Evolutionary conservation across 2,888 invertebrate species (phyloP), one percentile per base, ranked within the genome.

Genomic region (Agriopis leucophaearia): DNA sequence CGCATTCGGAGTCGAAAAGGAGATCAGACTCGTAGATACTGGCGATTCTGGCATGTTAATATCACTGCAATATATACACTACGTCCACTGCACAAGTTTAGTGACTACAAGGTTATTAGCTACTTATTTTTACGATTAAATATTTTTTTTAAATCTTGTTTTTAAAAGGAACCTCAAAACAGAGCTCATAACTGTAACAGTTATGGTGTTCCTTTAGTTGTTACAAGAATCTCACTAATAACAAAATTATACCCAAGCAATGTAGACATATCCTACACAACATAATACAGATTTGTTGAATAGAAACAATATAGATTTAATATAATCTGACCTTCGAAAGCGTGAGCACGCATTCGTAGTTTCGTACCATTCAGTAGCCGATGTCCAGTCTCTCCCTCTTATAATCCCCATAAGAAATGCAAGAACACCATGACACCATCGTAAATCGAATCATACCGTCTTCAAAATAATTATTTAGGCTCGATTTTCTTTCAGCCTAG

Each of bases 241-340:
- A 38, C 1, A 38, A 38, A 9, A 8, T 1, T 10, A 9, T 48
- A 48, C 9, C 9, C 13, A 12, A 2, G 18, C 48, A 7, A 10
- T 27, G 27, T 27, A 27, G 27, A 27, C 27, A 27, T 27, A 5
- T 27, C 4, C 27, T 27, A 27, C 5, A 16, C 15, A 47, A 48
- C 18, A 48, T 27, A 48, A 18, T 10, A 5, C 18, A 18, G 47
- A 8, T 15, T 16, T 8, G 13, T 42, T 7, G 7, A n/a, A n/a
- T n/a, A 8, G 44, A 16, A 15, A 16, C 54, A 5, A 2, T 40
- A 16, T 12, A 12, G 10, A 48, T 12, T 38, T 13, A 38, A 60
- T 48, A 48, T 72, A 72, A 72, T 61, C 63, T 58, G 16, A 16
- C 12, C 38, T 27, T 35, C n/a, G 59, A 13, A 3, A 13, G 48